These are phyloP conservation scores for Ephialtes manifestator DNA, from an alignment of 2,888 invertebrate genomes.

Conservation along the genomic window DNA sequence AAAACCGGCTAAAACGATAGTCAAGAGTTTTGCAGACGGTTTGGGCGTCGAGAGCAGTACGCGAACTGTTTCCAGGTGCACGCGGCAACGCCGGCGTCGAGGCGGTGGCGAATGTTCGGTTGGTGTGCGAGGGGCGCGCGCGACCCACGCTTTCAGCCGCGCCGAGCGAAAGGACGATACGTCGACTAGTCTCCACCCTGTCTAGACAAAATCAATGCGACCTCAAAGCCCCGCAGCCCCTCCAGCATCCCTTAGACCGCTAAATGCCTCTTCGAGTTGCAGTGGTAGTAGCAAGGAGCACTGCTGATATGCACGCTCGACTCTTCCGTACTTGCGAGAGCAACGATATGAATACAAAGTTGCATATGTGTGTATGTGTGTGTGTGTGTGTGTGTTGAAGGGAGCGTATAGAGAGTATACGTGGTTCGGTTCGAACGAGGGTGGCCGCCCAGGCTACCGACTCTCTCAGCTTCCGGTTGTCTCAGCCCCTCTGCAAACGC, in stretches of 20 bases:
- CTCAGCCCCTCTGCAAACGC: constrained; percentile 20
- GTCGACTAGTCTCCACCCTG: constrained; percentile 82
- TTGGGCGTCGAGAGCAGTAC: constrained; percentile 54
- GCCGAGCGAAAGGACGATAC: constrained; percentile 78
- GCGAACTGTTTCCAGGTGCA: constrained; percentile 67
- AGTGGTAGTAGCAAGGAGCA: constrained; percentile 6
- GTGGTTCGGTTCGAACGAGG: constrained; percentile 11
- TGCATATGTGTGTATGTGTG: constrained; percentile 6
- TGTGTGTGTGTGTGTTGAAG: neutral
- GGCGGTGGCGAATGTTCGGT: constrained; percentile 48
- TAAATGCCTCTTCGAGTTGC: constrained; percentile 47
- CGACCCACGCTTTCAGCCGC: constrained; percentile 54
- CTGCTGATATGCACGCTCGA: constrained; percentile 29
- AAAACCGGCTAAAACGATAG: neutral
- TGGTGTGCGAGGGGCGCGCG: constrained; percentile 62
- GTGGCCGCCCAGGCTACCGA: neutral
- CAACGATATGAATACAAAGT: neutral
- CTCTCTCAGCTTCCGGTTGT: constrained; percentile 31
- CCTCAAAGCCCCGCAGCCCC: constrained; percentile 73
- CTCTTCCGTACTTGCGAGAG: constrained; percentile 8
- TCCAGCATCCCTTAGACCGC: constrained; percentile 72
- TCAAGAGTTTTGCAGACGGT: neutral
- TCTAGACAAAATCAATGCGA: constrained; percentile 85
- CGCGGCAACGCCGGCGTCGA: constrained; percentile 61
- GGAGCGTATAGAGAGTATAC: neutral